Evolutionary conservation across 64 coral and sea anemone genomes (phyloP).

Genomic region (Stichodactyla mertensii): DNA sequence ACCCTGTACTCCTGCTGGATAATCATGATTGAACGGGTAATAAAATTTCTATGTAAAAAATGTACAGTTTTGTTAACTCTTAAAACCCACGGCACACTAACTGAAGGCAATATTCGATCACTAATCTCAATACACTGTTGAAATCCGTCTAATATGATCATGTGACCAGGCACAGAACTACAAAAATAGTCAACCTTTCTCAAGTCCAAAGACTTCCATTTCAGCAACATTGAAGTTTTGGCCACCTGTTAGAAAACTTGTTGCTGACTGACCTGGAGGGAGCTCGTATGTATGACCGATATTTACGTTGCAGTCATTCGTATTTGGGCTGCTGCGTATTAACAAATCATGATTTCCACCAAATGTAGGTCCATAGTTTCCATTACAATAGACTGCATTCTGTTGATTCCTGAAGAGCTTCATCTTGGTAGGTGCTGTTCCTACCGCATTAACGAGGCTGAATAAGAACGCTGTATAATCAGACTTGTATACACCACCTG

Average conservation of each 20-base stretch:
- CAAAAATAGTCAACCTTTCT: not conserved
- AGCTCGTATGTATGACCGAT: constrained; percentile 8
- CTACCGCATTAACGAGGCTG: not conserved
- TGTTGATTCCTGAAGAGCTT: not conserved
- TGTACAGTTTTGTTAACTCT: too few relatives aligned
- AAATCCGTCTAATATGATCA: too few relatives aligned
- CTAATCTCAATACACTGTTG: too few relatives aligned
- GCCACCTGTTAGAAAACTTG: not conserved
- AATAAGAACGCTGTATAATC: too few relatives aligned
- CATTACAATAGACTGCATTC: not conserved
- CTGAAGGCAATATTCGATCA: not conserved
- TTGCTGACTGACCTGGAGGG: not conserved
- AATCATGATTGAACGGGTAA: too few relatives aligned
- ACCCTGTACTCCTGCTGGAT: too few relatives aligned
- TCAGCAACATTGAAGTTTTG: constrained; percentile 7
- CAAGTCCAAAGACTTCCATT: constrained; percentile 1
- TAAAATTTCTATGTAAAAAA: too few relatives aligned
- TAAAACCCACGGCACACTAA: too few relatives aligned
- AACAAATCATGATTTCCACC: not conserved
- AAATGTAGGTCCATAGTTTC: not conserved
- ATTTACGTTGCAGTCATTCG: not conserved
- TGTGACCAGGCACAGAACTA: too few relatives aligned
- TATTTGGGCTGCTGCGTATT: not conserved
- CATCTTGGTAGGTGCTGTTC: not conserved
- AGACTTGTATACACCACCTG: too few relatives aligned